Evolutionary conservation across 2,888 invertebrate species (phyloP), one percentile per base, ranked within the genome.

Genomic region (Mamestra brassicae): DNA sequence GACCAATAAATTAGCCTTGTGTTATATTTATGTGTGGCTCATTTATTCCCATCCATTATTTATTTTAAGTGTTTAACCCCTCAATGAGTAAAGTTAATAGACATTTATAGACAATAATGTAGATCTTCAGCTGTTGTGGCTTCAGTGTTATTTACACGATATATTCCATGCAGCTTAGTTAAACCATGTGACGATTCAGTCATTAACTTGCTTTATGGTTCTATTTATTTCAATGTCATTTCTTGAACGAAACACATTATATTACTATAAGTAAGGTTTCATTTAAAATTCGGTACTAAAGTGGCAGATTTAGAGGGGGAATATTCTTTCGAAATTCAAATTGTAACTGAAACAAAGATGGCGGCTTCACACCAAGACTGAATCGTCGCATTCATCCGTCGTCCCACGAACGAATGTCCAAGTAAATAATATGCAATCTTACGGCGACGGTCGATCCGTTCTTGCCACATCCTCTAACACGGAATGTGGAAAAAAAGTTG

Each of bases 401-500:
- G 69, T 67, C 80, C 86, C 81, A 80, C 71, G 74, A 62, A 73
- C 54, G 74, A 76, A 71, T 76, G 74, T 76, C 76, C 68, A 85
- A 80, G 76, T 81, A 85, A 79, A 84, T 69, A 85, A 85, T 83
- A 77, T 80, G 83, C 74, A 76, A 85, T 93, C 98, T 98, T 98
- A 99, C 99, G 95, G 99, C 99, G 93, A 99, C 98, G 87, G 99
- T 98, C 87, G 99, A 99, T 95, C 99, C 99, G 96, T 99, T 99
- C 97, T 99, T 99, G 93, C 99, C 99, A 95, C 98, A 98, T 93
- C 99, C 99, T 95, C 99, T 99, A 93, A 97, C 96, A 90, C 97
- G 97, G 97, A 98, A 98, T 88, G 97, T 97, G 94, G 97, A 97
- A 92, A 97, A 97, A 97, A 98, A 98, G 95, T 97, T 97, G 93